Conservation (phyloP, 2,888 invertebrate species). For the Drosophila paranaensis region DNA sequence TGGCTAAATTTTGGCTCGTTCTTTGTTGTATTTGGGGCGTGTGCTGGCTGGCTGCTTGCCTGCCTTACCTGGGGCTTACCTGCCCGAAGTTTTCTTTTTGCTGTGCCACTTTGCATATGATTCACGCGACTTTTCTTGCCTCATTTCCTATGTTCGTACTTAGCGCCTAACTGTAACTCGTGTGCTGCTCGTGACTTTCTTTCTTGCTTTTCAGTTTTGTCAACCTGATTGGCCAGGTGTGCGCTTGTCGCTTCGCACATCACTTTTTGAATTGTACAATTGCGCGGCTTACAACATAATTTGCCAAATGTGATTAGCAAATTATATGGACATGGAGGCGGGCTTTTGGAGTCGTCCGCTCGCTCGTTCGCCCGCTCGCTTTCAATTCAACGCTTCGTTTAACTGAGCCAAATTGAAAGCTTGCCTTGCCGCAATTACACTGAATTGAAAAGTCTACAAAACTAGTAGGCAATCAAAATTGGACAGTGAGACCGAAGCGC, state of each 20-base stretch:
- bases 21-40: constrained; percentile 33
- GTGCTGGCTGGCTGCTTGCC: constrained; percentile 30
- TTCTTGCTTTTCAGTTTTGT: constrained; percentile 48
- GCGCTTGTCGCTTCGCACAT: constrained; percentile 48
- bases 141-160: constrained; percentile 40
- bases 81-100: constrained; percentile 36
- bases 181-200: constrained; percentile 29
- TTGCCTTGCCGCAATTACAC: constrained; percentile 68
- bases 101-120: constrained; percentile 65
- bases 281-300: constrained; percentile 72
- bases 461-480: constrained; percentile 73
- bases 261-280: constrained; percentile 65
- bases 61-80: neutral
- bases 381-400: constrained; percentile 79
- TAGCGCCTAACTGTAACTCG: constrained; percentile 38
- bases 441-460: constrained; percentile 69
- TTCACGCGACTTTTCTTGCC: constrained; percentile 66
- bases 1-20: constrained; percentile 33
- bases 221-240: constrained; percentile 41
- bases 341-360: constrained; percentile 19
- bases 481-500: constrained; percentile 57
- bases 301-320: constrained; percentile 76
- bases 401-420: constrained; percentile 79
- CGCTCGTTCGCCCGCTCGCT: constrained; percentile 68
- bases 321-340: constrained; percentile 61